phyloP scores from a whole-genome alignment of 2,113 vertebrate genomes.

The Typhlomys cinereus region DNA sequence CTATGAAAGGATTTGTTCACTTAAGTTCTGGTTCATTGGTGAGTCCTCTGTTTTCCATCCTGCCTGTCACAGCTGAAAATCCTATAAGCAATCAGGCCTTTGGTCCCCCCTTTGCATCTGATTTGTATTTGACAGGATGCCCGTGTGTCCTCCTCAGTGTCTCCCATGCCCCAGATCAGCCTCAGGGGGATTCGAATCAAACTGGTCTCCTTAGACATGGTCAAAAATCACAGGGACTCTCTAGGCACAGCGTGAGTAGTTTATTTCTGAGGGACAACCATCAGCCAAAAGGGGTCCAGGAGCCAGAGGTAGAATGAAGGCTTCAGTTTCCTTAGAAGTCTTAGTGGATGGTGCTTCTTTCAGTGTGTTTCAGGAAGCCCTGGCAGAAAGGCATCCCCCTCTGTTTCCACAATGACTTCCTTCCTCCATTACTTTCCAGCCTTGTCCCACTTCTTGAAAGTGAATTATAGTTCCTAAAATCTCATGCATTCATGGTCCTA shows the following conservation, averaged over 20 bases:
- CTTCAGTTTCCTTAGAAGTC: neutral
- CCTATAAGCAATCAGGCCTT: accelerated
- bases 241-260: neutral
- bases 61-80: neutral
- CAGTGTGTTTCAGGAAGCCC: neutral
- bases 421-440: neutral
- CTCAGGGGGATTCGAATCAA: neutral
- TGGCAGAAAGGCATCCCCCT: neutral
- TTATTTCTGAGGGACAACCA: neutral
- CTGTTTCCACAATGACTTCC: accelerated
- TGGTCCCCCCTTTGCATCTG: no score
- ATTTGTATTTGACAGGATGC: no score
- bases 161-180: neutral
- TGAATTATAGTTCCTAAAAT: no score
- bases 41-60: neutral
- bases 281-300: neutral
- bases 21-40: neutral
- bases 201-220: neutral
- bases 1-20: neutral
- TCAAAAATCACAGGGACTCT: neutral
- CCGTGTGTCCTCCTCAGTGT: accelerated
- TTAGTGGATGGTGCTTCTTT: neutral
- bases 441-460: neutral
- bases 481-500: neutral
- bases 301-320: neutral